Base-by-base conservation (phyloP, 2,888 invertebrate species). In the Parascotia fuliginaria region DNA sequence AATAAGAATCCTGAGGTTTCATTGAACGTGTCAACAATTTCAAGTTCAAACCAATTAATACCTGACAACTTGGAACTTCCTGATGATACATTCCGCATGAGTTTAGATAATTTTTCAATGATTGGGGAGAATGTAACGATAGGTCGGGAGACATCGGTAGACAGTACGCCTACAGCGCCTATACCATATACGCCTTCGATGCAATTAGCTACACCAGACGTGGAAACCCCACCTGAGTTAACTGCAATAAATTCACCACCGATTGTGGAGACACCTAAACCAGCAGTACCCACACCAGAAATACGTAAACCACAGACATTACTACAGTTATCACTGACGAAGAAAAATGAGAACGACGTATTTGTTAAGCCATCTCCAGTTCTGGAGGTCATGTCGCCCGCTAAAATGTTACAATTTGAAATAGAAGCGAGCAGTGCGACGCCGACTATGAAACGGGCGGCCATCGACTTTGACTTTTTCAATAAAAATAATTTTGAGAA, bases 91-190 rank as follows among this genome's bases (percentile, higher is more conserved):
- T 89, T 90, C 67, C 87, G 86, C 41, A 83, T 83, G 81, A 87
- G 83, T 60, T 75, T 89, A 60, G 87, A 89, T 64, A 79, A 82
- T 58, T 81, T 82, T 57, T 81, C 89, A 3, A 71, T 77, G 38
- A 81, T 91, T 50, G 90, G 89, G 7, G 91, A 90, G 64, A 91
- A 91, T 60, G 85, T 91, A n/a, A 88, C 87, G 14, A 77, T 91
- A 55, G 75, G 70, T 13, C 78, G 82, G 57, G 69, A 73, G 14
- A 37, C 61, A 9, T 88, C 89, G 7, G 56, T 77, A 37, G 88
- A 87, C 28, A 65, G 64, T 12, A 55, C 60, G 15, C 61, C 41
- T 13, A 37, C 34, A 28, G 31, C 49, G 39, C 40, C 59, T n/a
- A 66, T 59, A 50, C 38, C 70, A 24, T 70, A 68, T 15, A 78